phyloP scores from a whole-genome alignment of 2,113 vertebrate genomes.

The Turnix velox region DNA sequence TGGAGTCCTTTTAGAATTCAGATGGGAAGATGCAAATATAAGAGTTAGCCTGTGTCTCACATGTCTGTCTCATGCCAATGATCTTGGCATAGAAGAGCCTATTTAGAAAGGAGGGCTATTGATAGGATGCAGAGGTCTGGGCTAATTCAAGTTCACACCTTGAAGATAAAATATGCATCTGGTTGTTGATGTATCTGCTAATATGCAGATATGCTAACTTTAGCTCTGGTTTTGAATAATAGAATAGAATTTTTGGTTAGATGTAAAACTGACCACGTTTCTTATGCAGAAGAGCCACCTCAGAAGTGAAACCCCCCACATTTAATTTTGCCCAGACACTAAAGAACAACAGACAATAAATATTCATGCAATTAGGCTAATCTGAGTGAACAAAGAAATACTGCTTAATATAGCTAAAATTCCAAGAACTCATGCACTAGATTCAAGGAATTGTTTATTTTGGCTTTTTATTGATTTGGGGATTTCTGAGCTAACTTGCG shows the following conservation, averaged over 20 bases:
- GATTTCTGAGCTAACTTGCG: slow-evolving; percentile 22
- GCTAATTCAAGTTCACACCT: slow-evolving; percentile 4
- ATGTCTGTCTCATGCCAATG: not conserved
- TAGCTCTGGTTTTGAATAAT: slow-evolving; percentile 49
- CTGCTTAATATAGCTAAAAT: slow-evolving; percentile 1
- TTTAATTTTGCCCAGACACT: slow-evolving; percentile 17
- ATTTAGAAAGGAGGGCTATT: not conserved
- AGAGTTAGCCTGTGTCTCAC: not conserved
- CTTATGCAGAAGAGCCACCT: not conserved
- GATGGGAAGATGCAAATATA: not conserved
- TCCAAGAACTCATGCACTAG: slow-evolving; percentile 6
- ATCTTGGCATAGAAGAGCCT: not conserved
- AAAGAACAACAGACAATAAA: slow-evolving; percentile 10
- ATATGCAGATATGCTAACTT: slow-evolving; percentile 41
- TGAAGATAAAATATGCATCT: slow-evolving; percentile 9
- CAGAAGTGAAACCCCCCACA: not conserved
- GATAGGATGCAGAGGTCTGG: not conserved
- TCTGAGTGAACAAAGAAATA: not conserved
- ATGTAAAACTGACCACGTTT: not conserved
- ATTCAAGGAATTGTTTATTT: not conserved
- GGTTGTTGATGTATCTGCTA: slow-evolving; percentile 22
- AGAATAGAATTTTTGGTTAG: not conserved
- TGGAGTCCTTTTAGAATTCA: not conserved
- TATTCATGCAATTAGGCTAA: slow-evolving; percentile 42
- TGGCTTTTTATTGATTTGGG: not conserved